Evolutionary conservation across 2,888 invertebrate species (phyloP).

Genomic region (Folsomia manolachei): DNA sequence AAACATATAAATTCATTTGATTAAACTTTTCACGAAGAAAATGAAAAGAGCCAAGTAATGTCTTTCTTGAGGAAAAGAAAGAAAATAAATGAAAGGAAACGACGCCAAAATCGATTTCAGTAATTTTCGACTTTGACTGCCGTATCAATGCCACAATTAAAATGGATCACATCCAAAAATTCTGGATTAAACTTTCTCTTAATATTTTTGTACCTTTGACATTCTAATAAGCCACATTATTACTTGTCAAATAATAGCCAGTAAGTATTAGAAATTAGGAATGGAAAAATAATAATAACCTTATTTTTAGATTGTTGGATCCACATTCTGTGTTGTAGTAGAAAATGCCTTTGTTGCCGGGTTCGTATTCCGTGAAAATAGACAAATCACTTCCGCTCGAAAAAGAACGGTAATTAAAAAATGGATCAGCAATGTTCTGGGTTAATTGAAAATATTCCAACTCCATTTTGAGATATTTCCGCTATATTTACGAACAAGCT

Average conservation of each 20-base stretch:
- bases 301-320: too few relatives aligned
- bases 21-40: too few relatives aligned
- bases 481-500: not conserved
- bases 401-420: not conserved
- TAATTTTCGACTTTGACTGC: too few relatives aligned
- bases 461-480: constrained; percentile 9
- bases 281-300: too few relatives aligned
- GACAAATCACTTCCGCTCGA: constrained; percentile 12
- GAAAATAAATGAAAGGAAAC: too few relatives aligned
- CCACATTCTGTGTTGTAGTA: too few relatives aligned
- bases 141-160: too few relatives aligned
- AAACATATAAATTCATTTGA: too few relatives aligned
- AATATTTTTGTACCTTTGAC: too few relatives aligned
- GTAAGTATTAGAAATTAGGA: too few relatives aligned
- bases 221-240: too few relatives aligned
- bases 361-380: not conserved
- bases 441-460: constrained; percentile 8
- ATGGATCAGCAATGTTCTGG: not conserved
- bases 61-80: not conserved
- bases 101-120: not conserved
- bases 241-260: not conserved
- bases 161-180: not conserved
- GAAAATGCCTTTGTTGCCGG: not conserved
- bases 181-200: not conserved
- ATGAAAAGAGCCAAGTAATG: too few relatives aligned